Conservation (phyloP, 2,113 vertebrate genomes). For the Suricata suricatta region DNA sequence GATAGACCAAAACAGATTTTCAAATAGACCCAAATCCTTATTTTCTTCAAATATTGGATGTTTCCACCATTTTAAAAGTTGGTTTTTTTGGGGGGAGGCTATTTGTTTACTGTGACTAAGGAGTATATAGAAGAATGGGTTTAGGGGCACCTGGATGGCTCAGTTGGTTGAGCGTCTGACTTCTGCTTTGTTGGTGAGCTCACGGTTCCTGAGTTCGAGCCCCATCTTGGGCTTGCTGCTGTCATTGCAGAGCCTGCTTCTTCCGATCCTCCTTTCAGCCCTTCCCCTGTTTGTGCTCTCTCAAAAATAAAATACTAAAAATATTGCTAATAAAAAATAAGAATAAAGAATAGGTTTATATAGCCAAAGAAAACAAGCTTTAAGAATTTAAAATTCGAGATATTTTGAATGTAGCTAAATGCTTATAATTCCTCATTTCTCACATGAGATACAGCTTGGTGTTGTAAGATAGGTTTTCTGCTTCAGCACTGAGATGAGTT, state of each 20-base stretch:
- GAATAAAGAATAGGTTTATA: not conserved
- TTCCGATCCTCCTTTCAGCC: no score
- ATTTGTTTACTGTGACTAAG: not conserved
- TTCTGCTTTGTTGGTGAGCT: no score
- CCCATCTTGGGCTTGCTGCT: no score
- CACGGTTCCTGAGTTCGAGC: no score
- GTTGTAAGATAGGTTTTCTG: not conserved
- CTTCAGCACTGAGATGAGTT: constrained; percentile 5
- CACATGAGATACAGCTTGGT: not conserved
- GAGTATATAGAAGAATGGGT: constrained; percentile 26
- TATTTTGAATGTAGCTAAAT: constrained; percentile 37
- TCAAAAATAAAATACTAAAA: no score
- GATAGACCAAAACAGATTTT: no score
- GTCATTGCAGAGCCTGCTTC: no score
- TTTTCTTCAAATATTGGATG: not conserved
- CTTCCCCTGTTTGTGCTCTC: no score
- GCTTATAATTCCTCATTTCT: constrained; percentile 52
- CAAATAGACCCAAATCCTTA: not conserved
- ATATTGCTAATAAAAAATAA: no score
- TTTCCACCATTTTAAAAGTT: constrained; percentile 26
- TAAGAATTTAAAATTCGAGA: constrained; percentile 47
- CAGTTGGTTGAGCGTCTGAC: no score
- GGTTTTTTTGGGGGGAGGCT: not conserved
- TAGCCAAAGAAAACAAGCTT: constrained; percentile 55
- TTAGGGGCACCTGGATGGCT: not conserved